These are phyloP conservation scores for Gadopsis marmoratus DNA, from an alignment of 2,797 vertebrate genomes.

Conservation along the genomic window DNA sequence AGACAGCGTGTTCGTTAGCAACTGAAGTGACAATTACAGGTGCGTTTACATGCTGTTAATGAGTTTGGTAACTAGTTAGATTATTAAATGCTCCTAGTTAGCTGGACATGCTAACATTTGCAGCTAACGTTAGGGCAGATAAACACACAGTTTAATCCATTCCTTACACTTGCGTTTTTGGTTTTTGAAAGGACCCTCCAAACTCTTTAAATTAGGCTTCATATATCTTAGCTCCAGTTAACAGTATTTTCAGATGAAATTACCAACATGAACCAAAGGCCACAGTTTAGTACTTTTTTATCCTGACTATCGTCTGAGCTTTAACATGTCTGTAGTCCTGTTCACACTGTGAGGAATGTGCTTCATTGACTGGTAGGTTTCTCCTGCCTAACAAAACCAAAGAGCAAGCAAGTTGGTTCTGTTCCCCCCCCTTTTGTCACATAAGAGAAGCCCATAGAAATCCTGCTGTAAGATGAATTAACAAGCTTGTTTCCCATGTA, in stretches of 20 bases:
- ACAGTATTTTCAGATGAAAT: background rate
- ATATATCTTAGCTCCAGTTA: background rate
- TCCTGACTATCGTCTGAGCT: background rate
- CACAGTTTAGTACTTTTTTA: background rate
- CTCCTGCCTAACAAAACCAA: slow-evolving; percentile 55
- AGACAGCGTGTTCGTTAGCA: background rate
- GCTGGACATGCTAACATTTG: background rate
- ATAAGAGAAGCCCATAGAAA: slow-evolving; percentile 51
- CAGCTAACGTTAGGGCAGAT: background rate
- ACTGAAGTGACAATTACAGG: background rate
- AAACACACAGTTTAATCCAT: background rate
- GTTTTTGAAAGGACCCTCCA: too few species aligned
- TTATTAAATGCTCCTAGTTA: background rate
- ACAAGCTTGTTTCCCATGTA: slow-evolving; percentile 75
- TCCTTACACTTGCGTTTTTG: background rate
- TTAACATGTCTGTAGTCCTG: slow-evolving; percentile 1
- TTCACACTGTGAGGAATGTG: slow-evolving; percentile 46
- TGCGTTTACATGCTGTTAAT: background rate
- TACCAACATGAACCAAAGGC: background rate
- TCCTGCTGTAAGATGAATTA: slow-evolving; percentile 60
- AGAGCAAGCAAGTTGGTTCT: slow-evolving; percentile 51
- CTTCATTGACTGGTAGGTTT: slow-evolving; percentile 44
- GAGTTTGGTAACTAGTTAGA: background rate
- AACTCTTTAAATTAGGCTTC: background rate
- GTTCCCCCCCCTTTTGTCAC: slow-evolving; percentile 64